These are phyloP conservation scores for Bubalus kerabau DNA, from an alignment of 2,113 vertebrate species.

Conservation along the genomic window DNA sequence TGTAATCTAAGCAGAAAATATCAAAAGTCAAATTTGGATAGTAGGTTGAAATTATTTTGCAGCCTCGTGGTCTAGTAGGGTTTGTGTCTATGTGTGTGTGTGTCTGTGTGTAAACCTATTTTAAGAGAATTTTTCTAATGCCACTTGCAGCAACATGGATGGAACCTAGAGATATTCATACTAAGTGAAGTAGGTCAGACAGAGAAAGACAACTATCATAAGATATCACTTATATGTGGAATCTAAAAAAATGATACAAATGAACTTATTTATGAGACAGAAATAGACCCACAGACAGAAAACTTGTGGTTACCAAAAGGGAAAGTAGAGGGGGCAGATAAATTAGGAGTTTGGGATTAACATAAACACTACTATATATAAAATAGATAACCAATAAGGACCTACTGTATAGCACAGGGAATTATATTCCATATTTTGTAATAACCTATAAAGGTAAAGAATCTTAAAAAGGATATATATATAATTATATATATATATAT, in stretches of 20 bases:
- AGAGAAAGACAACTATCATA: background rate
- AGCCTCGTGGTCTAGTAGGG: background rate
- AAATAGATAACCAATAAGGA: background rate
- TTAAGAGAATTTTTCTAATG: background rate
- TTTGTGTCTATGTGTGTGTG: background rate
- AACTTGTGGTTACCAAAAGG: background rate
- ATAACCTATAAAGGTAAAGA: background rate
- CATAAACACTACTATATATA: background rate
- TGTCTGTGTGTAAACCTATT: background rate
- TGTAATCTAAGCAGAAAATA: slow-evolving; percentile 8
- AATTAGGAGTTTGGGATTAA: background rate
- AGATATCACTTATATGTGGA: background rate
- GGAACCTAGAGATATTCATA: background rate
- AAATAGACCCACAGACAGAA: background rate
- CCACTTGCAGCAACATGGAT: background rate
- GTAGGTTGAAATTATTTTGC: background rate
- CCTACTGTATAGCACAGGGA: background rate
- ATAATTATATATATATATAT: background rate
- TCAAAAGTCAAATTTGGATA: background rate
- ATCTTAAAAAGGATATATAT: background rate
- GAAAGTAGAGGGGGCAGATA: background rate
- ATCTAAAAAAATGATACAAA: background rate
- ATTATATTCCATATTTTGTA: background rate
- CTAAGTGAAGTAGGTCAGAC: background rate
- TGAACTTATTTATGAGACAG: background rate